A percentile compares a stretch with the other conserved stretches of the same genome.
Conservation (phyloP, 1,140 invertebrate genomes). For the Steinernema feltiae region DNA sequence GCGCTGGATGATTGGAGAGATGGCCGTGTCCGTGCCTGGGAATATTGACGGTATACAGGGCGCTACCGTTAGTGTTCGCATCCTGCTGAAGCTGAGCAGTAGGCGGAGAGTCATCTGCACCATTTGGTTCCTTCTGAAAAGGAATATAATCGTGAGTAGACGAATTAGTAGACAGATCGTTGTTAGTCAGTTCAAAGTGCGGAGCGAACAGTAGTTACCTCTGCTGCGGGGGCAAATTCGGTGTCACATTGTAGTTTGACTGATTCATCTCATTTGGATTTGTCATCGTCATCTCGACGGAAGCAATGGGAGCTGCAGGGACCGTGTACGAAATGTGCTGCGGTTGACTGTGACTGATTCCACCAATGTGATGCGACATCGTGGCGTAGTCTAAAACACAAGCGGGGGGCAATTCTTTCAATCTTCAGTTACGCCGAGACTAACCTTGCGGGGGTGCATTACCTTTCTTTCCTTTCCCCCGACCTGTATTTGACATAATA, state of each 20-base stretch:
- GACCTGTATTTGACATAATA: slow-evolving; percentile 7
- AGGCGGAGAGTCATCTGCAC: neutral
- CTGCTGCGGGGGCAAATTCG: neutral
- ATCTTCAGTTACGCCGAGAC: neutral
- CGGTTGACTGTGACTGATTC: neutral
- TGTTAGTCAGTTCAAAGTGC: too few relatives aligned
- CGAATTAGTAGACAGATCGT: too few relatives aligned
- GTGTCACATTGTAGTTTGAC: neutral
- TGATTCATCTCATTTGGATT: neutral
- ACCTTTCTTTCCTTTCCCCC: slow-evolving; percentile 3
- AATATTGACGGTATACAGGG: neutral
- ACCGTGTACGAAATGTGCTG: neutral
- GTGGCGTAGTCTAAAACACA: neutral
- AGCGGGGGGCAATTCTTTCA: neutral
- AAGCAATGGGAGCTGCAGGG: neutral
- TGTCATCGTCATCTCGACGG: neutral
- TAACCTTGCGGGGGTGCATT: slow-evolving; percentile 10
- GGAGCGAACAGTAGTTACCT: too few relatives aligned
- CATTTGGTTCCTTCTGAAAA: too few relatives aligned
- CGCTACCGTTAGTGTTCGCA: neutral
- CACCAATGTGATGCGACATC: neutral
- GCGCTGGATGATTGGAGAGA: too few relatives aligned
- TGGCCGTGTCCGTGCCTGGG: neutral
- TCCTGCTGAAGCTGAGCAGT: neutral
- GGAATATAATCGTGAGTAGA: too few relatives aligned